These are phyloP conservation scores for Rotaria magnacalcarata DNA, from an alignment of 2,888 invertebrate genomes.

Conservation along the genomic window DNA sequence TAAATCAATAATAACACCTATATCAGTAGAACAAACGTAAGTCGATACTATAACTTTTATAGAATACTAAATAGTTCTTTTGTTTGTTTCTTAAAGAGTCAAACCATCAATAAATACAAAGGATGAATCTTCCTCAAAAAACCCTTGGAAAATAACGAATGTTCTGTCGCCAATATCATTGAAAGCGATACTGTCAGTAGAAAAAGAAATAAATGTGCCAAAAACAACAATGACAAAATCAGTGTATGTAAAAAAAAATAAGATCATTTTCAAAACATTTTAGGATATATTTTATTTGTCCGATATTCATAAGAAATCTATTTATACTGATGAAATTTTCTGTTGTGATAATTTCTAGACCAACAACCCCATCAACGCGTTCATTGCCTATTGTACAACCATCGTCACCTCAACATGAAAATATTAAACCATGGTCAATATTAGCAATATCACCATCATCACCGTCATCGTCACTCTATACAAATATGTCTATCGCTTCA, in stretches of 20 bases:
- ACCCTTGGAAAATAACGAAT: not conserved
- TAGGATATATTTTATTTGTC: no score
- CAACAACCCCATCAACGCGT: not conserved
- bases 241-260: not conserved
- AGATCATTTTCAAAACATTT: no score
- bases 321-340: not conserved
- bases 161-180: not conserved
- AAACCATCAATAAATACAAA: not conserved
- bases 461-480: not conserved
- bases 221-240: not conserved
- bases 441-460: constrained; percentile 11
- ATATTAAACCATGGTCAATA: not conserved
- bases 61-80: not conserved
- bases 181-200: not conserved
- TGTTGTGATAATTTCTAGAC: not conserved
- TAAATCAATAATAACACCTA: not conserved
- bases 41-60: not conserved
- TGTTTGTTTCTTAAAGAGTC: not conserved
- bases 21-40: not conserved
- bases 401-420: not conserved
- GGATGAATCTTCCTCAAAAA: not conserved
- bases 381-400: not conserved
- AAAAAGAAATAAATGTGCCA: not conserved
- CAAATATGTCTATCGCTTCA: not conserved
- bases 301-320: no score